Conservation (phyloP, 2,888 invertebrate genomes). For the Alloplasta piceator region DNA sequence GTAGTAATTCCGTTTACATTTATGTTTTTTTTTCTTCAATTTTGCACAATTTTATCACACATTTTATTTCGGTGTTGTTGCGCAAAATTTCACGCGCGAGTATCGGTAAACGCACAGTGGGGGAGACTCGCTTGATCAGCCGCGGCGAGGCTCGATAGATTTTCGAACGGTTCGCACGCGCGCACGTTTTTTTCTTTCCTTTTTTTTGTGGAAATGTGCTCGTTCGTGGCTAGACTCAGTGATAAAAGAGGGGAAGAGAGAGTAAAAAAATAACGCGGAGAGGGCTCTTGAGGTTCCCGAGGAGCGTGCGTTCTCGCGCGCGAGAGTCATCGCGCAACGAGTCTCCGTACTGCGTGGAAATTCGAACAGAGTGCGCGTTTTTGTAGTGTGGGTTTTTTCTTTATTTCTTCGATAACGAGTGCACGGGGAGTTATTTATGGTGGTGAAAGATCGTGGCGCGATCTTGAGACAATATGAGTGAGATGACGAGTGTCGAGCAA, state of each 20-base stretch:
- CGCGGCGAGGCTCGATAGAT: no score
- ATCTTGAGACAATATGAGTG: conserved; percentile 78
- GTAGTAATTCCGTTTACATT: conserved; percentile 75
- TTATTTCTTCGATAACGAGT: conserved; percentile 18
- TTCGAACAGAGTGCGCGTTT: conserved; percentile 9
- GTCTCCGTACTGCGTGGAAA: background rate
- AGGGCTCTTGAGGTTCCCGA: conserved; percentile 5
- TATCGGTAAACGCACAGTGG: no score
- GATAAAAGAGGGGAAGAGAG: background rate
- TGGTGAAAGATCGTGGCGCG: conserved; percentile 12
- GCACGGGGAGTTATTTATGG: background rate
- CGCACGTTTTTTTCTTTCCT: conserved; percentile 66
- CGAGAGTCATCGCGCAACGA: background rate
- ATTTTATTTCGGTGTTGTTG: no score
- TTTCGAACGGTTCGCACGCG: background rate
- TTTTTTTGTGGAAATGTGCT: conserved; percentile 53
- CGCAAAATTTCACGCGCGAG: no score
- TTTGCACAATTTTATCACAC: no score
- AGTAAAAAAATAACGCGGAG: background rate
- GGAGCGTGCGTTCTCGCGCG: background rate
- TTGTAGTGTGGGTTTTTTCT: background rate
- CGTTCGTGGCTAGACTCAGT: conserved; percentile 28
- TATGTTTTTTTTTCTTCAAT: conserved; percentile 64
- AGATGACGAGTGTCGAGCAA: conserved; percentile 82
- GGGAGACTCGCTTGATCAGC: no score